Base-by-base conservation (phyloP, 1,140 invertebrate species). In the Phenacoccus solenopsis region DNA sequence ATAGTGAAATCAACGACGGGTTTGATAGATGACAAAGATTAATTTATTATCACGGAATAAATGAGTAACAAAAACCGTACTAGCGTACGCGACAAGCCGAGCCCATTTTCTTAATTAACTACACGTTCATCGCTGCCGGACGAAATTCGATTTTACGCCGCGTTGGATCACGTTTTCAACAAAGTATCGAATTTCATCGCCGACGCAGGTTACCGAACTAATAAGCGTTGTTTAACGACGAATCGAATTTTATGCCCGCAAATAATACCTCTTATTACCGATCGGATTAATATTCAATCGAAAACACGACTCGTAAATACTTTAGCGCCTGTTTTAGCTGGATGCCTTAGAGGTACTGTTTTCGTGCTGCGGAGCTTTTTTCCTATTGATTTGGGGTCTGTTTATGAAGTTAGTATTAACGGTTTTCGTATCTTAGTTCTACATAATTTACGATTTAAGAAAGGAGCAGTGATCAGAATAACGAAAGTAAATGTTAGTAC, bases 1-100 rank as follows among this genome's bases (percentile, higher is more conserved):
- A n/a, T 49, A 49, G 20, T 49, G 38, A 49, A 49, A 49, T 49
- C 38, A 49, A n/a, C 38, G 16, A n/a, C 38, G 13, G 16, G 38
- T 49, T 49, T 49, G 38, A 49, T 49, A 49, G 38, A 49, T 49
- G 38, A 49, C 38, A 49, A 49, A 49, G 38, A 49, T 49, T 49
- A 49, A 49, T 49, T 49, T n/a, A 49, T 49, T 49, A 49, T n/a
- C 20, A n/a, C 38, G 13, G 20, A 49, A 49, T 49, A 49, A 49
- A 49, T n/a, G 38, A 49, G 38, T 49, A 49, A 49, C 38, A 49
- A 49, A 49, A 49, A 49, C 38, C 38, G 20, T 16, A 49, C 38
- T 9, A n/a, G 38, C 12, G 3, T 49, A 49, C 38, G 20, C 38
- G 16, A n/a, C n/a, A n/a, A n/a, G n/a, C n/a, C n/a, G 13, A 49